Conservation (phyloP, 1,140 invertebrate genomes). For the Sycophaga agraensis region DNA sequence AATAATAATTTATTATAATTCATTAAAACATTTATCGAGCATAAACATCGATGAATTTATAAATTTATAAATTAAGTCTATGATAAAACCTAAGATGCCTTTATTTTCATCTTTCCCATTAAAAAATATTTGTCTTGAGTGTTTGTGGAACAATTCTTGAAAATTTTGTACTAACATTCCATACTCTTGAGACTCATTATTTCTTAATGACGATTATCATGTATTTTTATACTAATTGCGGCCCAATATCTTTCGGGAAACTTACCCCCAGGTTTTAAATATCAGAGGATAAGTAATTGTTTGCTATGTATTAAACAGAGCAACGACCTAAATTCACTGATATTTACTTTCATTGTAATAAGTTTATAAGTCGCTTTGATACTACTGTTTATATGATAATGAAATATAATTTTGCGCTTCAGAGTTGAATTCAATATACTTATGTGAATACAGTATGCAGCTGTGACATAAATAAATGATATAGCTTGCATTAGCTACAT, state of each 20-base stretch:
- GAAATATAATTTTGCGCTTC: too few species aligned
- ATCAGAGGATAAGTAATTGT: too few species aligned
- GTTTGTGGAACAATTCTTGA: not conserved
- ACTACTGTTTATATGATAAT: too few species aligned
- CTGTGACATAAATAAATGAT: too few species aligned
- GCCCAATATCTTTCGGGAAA: not conserved
- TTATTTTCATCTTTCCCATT: not conserved
- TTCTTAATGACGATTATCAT: not conserved
- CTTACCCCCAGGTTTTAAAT: too few species aligned
- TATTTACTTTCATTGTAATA: too few species aligned
- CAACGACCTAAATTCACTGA: too few species aligned
- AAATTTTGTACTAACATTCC: conserved; percentile 7
- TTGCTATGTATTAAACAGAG: too few species aligned
- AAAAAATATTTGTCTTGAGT: not conserved
- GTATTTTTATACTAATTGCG: conserved; percentile 19
- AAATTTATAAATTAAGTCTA: not conserved
- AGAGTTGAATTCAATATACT: too few species aligned
- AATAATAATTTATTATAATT: not conserved
- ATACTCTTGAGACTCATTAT: conserved; percentile 9
- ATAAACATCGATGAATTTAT: not conserved
- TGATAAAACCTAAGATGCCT: not conserved
- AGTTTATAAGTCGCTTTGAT: too few species aligned
- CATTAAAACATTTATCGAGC: not conserved
- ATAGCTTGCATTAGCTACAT: too few species aligned
- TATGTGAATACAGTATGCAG: too few species aligned